Evolutionary conservation across 2,113 vertebrate genomes (phyloP).

Genomic region (Colistium nudipinnis): DNA sequence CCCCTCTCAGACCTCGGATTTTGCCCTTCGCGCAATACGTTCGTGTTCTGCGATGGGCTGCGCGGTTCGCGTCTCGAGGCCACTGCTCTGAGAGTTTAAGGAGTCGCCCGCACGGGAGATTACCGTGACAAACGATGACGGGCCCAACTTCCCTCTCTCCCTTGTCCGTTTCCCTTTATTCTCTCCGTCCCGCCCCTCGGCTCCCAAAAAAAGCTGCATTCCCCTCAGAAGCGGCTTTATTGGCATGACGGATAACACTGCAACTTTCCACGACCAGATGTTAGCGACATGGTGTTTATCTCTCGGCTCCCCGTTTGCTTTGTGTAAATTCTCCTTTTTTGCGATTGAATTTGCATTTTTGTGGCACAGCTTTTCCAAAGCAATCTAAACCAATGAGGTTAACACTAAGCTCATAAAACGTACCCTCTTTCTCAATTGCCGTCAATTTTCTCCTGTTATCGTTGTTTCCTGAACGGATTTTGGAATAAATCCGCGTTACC

Average conservation of each 20-base stretch:
- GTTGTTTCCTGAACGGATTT: slow-evolving; percentile 1
- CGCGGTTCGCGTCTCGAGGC: slow-evolving; percentile 34
- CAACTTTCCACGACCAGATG: slow-evolving; percentile 7
- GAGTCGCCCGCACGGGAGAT: slow-evolving; percentile 57
- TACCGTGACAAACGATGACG: slow-evolving; percentile 61
- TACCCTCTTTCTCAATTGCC: slow-evolving; percentile 16
- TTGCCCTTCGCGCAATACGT: slow-evolving; percentile 49
- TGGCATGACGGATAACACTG: slow-evolving; percentile 31
- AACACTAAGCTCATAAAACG: slow-evolving; percentile 35
- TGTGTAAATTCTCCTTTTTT: slow-evolving; percentile 34
- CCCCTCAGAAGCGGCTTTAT: slow-evolving; percentile 28
- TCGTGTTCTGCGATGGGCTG: slow-evolving; percentile 29
- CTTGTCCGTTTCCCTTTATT: slow-evolving; percentile 44
- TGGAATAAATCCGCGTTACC: not conserved
- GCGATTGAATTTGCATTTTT: slow-evolving; percentile 19
- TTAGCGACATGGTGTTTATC: slow-evolving; percentile 16
- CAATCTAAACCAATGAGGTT: slow-evolving; percentile 47
- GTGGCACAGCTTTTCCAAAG: slow-evolving; percentile 32
- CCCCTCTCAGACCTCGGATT: slow-evolving; percentile 18
- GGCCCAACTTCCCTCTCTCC: slow-evolving; percentile 28
- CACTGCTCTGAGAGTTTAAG: slow-evolving; percentile 53
- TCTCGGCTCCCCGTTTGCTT: not conserved
- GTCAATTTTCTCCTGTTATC: slow-evolving; percentile 3
- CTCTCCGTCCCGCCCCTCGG: slow-evolving; percentile 21
- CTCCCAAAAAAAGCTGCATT: slow-evolving; percentile 33